A percentile compares a stretch with the other conserved stretches of the same genome.
Conservation (phyloP, 2,888 invertebrate genomes). For the Archips xylosteana region DNA sequence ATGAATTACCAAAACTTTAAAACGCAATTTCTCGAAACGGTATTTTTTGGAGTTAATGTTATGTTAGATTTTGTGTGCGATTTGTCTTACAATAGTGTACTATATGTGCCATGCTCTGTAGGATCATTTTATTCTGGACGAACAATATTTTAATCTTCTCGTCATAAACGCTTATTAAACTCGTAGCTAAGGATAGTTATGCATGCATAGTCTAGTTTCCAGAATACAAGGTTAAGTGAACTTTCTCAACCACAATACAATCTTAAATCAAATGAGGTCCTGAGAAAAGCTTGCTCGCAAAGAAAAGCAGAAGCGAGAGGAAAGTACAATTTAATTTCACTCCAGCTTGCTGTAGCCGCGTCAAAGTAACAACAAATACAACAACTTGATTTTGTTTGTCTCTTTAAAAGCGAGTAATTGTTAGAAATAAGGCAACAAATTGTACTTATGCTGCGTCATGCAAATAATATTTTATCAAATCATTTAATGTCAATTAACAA, state of each 20-base stretch:
- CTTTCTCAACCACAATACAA: conserved; percentile 36
- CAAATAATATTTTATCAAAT: neutral
- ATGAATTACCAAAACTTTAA: too few relatives aligned
- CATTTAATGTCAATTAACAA: neutral
- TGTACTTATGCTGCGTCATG: neutral
- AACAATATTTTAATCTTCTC: neutral
- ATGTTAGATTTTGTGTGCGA: too few relatives aligned
- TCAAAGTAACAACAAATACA: conserved; percentile 36
- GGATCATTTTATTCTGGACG: neutral
- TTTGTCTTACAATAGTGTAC: too few relatives aligned
- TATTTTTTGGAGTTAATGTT: too few relatives aligned
- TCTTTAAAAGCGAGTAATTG: conserved; percentile 17
- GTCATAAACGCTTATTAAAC: neutral
- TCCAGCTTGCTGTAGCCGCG: conserved; percentile 30
- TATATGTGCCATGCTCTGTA: neutral
- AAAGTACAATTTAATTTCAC: conserved; percentile 38
- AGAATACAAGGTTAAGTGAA: conserved; percentile 24
- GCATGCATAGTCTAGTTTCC: neutral
- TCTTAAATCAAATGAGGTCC: conserved; percentile 40
- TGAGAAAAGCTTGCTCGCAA: conserved; percentile 31
- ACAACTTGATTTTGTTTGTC: conserved; percentile 23
- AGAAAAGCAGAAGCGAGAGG: conserved; percentile 32
- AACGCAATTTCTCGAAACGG: too few relatives aligned
- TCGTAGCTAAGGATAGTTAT: neutral
- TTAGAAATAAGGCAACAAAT: neutral